A percentile compares a stretch with the other conserved stretches of the same genome.
Evolutionary conservation across 2,113 vertebrate species (phyloP).

Genomic region (Dromiciops gliroides): DNA sequence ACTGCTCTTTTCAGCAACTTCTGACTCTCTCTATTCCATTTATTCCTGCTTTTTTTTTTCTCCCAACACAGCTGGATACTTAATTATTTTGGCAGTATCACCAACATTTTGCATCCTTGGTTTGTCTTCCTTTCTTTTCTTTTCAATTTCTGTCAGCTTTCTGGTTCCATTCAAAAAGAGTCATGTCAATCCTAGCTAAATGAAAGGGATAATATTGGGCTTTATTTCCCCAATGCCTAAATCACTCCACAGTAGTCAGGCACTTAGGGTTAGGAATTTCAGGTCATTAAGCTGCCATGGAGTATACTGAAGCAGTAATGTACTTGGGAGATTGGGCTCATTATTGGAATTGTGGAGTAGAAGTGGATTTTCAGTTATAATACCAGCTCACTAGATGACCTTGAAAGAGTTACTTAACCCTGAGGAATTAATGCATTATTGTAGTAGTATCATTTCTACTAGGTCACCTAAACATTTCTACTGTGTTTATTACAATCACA

Average conservation of each 20-base stretch:
- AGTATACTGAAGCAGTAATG: background rate
- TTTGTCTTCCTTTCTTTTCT: background rate
- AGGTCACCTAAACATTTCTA: conserved; percentile 28
- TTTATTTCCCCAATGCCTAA: conserved; percentile 7
- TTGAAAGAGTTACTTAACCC: background rate
- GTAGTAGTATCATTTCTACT: background rate
- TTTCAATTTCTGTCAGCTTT: background rate
- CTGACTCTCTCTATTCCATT: background rate
- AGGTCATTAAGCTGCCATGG: background rate
- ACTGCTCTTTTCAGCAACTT: background rate
- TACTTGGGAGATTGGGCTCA: background rate
- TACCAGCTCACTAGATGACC: background rate
- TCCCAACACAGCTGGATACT: background rate
- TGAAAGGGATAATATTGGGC: conserved; percentile 4
- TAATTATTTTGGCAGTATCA: conserved; percentile 12
- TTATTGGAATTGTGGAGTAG: background rate
- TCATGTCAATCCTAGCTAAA: background rate
- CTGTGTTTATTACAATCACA: background rate
- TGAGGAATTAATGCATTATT: background rate
- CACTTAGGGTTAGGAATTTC: background rate
- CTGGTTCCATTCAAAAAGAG: background rate
- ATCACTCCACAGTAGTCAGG: background rate
- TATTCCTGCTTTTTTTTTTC: background rate
- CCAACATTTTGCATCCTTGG: background rate
- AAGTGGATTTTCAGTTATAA: background rate